A percentile compares a stretch with the other conserved stretches of the same genome.
Conservation (phyloP, 2,797 vertebrate genomes). For the Helarctos malayanus region DNA sequence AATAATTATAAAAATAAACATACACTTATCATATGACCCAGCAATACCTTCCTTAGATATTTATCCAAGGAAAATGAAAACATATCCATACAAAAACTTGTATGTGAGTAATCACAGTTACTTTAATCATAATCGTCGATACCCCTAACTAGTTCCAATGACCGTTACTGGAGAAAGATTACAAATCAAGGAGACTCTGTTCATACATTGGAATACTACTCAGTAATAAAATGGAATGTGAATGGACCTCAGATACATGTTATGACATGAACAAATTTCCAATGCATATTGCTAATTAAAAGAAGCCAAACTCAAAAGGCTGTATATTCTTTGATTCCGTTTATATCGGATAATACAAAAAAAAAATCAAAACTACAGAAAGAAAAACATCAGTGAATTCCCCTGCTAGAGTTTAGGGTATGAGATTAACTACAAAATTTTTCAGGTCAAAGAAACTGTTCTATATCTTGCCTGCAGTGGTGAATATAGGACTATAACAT, state of each 20-base stretch:
- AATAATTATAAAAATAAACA: neutral
- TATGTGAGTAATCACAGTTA: neutral
- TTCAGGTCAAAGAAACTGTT: neutral
- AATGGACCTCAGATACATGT: neutral
- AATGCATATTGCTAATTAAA: neutral
- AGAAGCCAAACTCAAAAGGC: neutral
- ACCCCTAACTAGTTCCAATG: neutral
- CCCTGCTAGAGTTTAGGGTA: neutral
- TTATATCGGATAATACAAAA: neutral
- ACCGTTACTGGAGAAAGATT: neutral
- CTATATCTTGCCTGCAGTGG: neutral
- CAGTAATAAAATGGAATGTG: neutral
- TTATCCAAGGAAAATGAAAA: neutral
- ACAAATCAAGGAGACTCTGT: neutral
- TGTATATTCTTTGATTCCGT: neutral
- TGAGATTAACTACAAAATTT: neutral
- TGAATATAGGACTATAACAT: neutral
- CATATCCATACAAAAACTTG: neutral
- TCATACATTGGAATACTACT: neutral
- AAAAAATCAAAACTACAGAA: neutral
- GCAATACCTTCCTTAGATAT: neutral
- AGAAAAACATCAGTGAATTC: neutral
- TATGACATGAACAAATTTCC: neutral
- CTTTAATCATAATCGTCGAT: neutral
- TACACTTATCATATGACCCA: neutral